These are phyloP conservation scores for Paradisaea rubra DNA, from an alignment of 2,113 vertebrate genomes.

Conservation along the genomic window DNA sequence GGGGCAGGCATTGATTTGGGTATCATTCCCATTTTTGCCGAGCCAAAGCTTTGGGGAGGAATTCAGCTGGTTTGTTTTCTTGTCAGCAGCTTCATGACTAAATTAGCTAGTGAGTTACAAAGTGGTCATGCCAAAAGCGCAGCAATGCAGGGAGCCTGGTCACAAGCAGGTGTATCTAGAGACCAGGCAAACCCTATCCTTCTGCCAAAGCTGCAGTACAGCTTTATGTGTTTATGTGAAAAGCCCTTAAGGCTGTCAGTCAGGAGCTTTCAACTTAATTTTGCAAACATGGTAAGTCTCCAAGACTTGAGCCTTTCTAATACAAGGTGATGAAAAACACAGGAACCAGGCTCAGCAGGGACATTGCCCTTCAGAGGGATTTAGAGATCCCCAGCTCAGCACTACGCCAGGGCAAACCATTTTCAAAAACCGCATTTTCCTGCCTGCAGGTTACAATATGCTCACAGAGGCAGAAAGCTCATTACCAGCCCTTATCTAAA, in stretches of 20 bases:
- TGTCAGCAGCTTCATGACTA: background rate
- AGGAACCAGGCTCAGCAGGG: background rate
- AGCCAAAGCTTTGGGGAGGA: background rate
- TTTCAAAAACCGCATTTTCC: background rate
- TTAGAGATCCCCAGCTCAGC: background rate
- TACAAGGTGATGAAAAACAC: background rate
- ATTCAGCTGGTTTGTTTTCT: background rate
- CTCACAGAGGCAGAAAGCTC: background rate
- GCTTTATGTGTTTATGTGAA: background rate
- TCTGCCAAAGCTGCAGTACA: background rate
- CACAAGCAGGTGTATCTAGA: background rate
- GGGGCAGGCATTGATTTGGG: background rate
- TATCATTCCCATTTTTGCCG: background rate
- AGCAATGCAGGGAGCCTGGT: background rate
- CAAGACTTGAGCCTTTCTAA: background rate
- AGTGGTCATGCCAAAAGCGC: background rate
- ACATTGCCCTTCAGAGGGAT: background rate
- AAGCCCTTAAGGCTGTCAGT: background rate
- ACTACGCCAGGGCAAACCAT: background rate
- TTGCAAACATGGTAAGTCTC: background rate
- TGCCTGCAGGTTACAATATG: background rate
- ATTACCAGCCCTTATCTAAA: background rate
- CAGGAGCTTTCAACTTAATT: background rate
- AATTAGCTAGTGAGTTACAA: background rate
- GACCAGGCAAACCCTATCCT: background rate